Conservation (phyloP, 2,113 vertebrate species). For the Vidua macroura region DNA sequence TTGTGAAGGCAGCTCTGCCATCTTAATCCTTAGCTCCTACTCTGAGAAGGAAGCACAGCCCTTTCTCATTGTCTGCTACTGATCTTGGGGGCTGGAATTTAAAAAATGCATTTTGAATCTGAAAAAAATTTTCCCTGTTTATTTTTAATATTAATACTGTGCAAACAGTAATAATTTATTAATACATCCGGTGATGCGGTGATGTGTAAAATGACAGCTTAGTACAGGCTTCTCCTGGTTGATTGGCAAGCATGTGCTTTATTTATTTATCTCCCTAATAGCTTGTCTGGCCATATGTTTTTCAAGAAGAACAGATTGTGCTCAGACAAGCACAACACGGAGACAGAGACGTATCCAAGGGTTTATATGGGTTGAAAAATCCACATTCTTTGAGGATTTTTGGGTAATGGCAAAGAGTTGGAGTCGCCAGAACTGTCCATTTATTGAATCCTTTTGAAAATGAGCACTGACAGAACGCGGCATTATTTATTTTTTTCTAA, state of each 20-base stretch:
- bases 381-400: background rate
- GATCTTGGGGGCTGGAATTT: background rate
- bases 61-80: background rate
- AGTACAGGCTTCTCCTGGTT: background rate
- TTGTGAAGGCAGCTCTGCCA: constrained; percentile 11
- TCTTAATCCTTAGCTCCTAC: background rate
- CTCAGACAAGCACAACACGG: accelerated
- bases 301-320: background rate
- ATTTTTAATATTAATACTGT: background rate
- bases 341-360: accelerated
- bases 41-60: background rate
- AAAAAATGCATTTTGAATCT: background rate
- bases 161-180: background rate
- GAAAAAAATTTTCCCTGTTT: background rate
- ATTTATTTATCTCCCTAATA: background rate
- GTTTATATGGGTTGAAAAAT: background rate
- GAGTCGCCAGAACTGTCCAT: background rate
- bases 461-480: background rate
- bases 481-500: background rate
- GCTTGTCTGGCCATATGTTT: background rate
- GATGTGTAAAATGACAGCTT: background rate
- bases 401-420: background rate
- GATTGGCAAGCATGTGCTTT: background rate
- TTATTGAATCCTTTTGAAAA: background rate
- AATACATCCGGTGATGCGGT: background rate